Conservation (phyloP, 2,113 vertebrate genomes). For the Centropus bengalensis region DNA sequence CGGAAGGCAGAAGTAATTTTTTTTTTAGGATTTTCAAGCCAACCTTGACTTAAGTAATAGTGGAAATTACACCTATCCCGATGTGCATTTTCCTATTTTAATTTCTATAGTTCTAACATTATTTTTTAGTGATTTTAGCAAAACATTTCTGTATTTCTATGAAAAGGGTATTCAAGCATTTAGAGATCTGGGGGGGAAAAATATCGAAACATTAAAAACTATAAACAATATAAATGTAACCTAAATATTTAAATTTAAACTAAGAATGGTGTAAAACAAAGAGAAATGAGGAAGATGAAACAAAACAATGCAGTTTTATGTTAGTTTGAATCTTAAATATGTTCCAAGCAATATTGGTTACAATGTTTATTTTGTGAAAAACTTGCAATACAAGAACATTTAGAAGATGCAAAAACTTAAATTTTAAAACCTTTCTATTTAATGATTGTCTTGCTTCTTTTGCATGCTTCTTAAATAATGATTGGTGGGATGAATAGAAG, state of each 20-base stretch:
- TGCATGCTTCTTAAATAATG: neutral
- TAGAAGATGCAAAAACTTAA: neutral
- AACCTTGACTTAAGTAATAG: neutral
- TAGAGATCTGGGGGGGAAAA: neutral
- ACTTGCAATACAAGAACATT: neutral
- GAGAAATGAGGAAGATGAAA: neutral
- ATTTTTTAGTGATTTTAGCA: neutral
- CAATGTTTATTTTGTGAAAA: neutral
- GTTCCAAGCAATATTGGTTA: neutral
- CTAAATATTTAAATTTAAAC: neutral
- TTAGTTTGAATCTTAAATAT: neutral
- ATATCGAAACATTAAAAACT: neutral
- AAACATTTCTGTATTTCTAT: neutral
- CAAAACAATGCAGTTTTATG: neutral
- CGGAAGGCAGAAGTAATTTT: neutral
- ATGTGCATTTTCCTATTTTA: neutral
- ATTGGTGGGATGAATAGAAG: neutral
- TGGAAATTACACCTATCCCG: neutral
- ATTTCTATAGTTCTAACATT: neutral
- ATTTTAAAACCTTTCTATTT: neutral
- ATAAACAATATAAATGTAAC: neutral
- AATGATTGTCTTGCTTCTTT: neutral
- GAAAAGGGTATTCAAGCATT: neutral
- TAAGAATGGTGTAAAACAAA: neutral
- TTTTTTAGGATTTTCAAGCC: fast-evolving